Base-by-base conservation (phyloP, 2,797 vertebrate species). In the Peromyscus nudipes region DNA sequence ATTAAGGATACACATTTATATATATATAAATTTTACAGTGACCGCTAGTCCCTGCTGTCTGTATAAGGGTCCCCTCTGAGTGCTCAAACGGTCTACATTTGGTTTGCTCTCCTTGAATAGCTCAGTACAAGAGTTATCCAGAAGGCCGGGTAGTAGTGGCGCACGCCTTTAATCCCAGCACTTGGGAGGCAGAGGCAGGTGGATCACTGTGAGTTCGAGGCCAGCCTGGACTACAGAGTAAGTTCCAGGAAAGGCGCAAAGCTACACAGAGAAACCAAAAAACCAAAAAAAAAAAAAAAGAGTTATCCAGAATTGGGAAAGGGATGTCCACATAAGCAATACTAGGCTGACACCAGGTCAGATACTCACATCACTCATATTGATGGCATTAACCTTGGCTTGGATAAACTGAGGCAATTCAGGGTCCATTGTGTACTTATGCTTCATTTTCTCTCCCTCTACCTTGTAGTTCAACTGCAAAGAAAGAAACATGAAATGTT, bases 381-480 rank as follows among this genome's bases (percentile, higher is more conserved):
- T 99, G 97, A 98, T 98, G 96, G 99, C 99, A 0, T 99, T 99
- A 98, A 99, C 99, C 97, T 98, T 99, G 94, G 99, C 99, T 98
- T 99, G 99, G 97, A 99, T 98, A 95, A 99, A 99, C 97, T 99
- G 99, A 77, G 99, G 99, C 71, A 98, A 93, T 94, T 99, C 99
- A 29, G 98, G 43, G 92, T 99, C 99, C 83, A 99, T 98, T 34
- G 99, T 99, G 92, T 99, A 99, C 25, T 99, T 99, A 98, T 99
- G 99, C 98, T 99, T 99, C 95, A 99, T 98, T 98, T 99, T 99
- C 98, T 99, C 99, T 90, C 99, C 99, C 79, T 99, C 99, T 97
- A 99, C 98, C 98, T 99, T 99, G 94, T 99, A 99, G 4, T 99
- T 98, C 98, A 99, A 98, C 99, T 99, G 98, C n/a, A 98, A 96